These are phyloP conservation scores for Chascanopsetta lugubris DNA, from an alignment of 2,113 vertebrate species.

Conservation along the genomic window DNA sequence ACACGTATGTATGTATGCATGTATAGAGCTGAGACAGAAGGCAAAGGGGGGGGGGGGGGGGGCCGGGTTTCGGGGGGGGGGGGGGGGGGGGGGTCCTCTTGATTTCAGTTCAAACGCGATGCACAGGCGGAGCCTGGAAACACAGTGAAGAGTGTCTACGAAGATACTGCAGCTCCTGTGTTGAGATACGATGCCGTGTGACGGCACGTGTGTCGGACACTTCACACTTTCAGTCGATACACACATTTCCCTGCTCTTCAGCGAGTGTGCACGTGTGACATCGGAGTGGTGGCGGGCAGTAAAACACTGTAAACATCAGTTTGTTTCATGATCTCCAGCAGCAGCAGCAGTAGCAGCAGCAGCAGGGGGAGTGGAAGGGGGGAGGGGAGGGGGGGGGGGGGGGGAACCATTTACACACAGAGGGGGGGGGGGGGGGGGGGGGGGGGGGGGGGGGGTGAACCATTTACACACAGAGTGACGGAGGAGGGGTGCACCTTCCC, in stretches of 20 bases:
- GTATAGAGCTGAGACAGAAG: constrained; percentile 31
- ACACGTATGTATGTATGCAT: constrained; percentile 50
- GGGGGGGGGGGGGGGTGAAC: constrained; percentile 30
- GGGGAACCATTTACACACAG: too few species aligned
- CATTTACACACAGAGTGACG: constrained; percentile 34
- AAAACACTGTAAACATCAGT: constrained; percentile 28
- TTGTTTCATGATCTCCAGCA: constrained; percentile 32
- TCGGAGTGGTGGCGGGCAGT: constrained; percentile 21
- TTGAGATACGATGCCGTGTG: too few species aligned
- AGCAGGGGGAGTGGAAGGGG: too few species aligned
- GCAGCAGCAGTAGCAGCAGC: too few species aligned
- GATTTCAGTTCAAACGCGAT: constrained; percentile 32
- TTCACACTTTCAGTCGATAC: background rate
- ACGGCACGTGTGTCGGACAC: too few species aligned
- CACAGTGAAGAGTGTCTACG: too few species aligned
- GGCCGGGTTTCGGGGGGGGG: too few species aligned
- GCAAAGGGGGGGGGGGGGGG: too few species aligned
- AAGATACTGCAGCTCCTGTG: too few species aligned
- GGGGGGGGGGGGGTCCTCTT: constrained; percentile 6
- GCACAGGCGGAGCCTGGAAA: constrained; percentile 35
- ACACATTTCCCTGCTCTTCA: background rate
- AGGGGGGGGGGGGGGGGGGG: too few species aligned
- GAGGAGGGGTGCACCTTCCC: constrained; percentile 20
- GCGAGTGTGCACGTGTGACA: constrained; percentile 4
- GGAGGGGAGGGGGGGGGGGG: too few species aligned